Percentiles rank a stretch among this genome's conserved stretches.
Conservation (phyloP, 2,113 vertebrate genomes). For the Sebastes fasciatus region DNA sequence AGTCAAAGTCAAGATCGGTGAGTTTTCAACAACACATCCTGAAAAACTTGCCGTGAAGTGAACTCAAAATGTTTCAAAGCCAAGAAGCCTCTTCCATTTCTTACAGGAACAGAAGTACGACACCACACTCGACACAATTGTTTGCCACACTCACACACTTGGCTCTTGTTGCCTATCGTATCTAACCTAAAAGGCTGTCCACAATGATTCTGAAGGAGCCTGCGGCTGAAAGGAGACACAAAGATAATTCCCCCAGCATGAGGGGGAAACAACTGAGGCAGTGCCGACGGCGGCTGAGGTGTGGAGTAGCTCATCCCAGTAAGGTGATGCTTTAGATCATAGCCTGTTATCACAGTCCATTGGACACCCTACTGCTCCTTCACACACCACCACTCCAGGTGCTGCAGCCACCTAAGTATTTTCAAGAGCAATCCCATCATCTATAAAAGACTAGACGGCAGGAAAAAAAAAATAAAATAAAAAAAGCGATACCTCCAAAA, state of each 20-base stretch:
- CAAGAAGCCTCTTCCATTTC: not conserved
- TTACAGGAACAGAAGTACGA: not conserved
- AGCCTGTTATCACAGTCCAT: slow-evolving; percentile 29
- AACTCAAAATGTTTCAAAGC: not conserved
- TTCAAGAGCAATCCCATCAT: slow-evolving; percentile 13
- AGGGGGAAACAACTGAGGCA: slow-evolving; percentile 16
- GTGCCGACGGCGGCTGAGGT: not conserved
- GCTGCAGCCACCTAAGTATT: not conserved
- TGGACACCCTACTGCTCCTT: slow-evolving; percentile 9
- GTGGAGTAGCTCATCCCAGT: not conserved
- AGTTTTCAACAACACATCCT: not conserved
- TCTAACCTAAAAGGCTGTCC: not conserved
- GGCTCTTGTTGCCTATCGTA: not conserved
- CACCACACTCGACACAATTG: not conserved
- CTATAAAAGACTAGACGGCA: not conserved
- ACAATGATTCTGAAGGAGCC: not conserved
- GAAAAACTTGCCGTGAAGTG: no score
- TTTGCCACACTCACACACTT: not conserved
- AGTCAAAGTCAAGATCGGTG: not conserved
- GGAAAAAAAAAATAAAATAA: not conserved
- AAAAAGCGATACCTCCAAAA: not conserved
- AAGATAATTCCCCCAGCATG: slow-evolving; percentile 22
- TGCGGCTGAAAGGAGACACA: not conserved
- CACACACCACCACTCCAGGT: slow-evolving; percentile 20
- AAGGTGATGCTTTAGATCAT: slow-evolving; percentile 24